Conservation (phyloP, 2,797 vertebrate genomes). For the Falco berigora region DNA sequence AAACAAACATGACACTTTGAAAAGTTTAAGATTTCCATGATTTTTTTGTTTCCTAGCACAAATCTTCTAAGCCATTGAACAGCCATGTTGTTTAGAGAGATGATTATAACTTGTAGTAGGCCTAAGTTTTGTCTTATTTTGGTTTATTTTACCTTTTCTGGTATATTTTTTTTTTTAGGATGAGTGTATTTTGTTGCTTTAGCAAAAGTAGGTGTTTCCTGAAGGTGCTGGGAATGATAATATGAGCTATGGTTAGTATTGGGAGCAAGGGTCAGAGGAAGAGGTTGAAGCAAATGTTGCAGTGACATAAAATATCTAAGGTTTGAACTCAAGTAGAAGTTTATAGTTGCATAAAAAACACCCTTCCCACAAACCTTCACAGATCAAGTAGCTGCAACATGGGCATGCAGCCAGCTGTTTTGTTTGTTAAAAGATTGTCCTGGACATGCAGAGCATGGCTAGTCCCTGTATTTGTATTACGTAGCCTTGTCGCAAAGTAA, state of each 20-base stretch:
- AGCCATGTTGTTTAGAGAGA: background rate
- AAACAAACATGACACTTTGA: background rate
- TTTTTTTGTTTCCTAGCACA: background rate
- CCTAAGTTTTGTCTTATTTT: background rate
- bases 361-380: background rate
- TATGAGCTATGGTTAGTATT: background rate
- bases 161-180: background rate
- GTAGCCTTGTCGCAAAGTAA: background rate
- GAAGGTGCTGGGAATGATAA: background rate
- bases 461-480: background rate
- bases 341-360: background rate
- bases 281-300: background rate
- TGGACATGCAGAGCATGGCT: background rate
- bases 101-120: background rate
- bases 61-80: background rate
- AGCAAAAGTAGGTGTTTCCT: background rate
- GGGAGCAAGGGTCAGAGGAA: background rate
- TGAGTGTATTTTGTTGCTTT: background rate
- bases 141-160: background rate
- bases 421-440: background rate
- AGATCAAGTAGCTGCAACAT: background rate
- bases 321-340: background rate
- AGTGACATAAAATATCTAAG: background rate
- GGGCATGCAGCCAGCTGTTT: background rate
- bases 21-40: background rate